phyloP scores from a whole-genome alignment of 2,888 invertebrate species.

The Ferdinandea cuprea region DNA sequence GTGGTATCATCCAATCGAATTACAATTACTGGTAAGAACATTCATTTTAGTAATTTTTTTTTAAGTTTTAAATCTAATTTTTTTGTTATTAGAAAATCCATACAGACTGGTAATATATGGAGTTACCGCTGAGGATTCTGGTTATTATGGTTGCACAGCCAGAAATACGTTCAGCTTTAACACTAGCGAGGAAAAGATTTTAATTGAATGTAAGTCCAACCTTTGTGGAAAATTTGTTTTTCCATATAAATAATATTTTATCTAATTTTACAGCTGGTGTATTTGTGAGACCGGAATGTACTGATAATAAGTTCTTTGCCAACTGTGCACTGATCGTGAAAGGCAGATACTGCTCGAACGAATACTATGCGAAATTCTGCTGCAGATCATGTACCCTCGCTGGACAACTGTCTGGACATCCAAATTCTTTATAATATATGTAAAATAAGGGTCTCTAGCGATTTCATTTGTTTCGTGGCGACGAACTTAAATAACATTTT shows the following conservation, averaged over 20 bases:
- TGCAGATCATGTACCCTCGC: conserved; percentile 96
- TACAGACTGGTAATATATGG: conserved; percentile 88
- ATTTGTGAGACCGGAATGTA: conserved; percentile 91
- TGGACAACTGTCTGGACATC: conserved; percentile 86
- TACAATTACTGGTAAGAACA: conserved; percentile 86
- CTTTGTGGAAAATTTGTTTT: neutral
- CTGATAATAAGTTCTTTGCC: conserved; percentile 94
- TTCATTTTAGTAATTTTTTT: too few species aligned
- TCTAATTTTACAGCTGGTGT: conserved; percentile 80
- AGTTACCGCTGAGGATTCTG: conserved; percentile 88
- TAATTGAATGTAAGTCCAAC: conserved; percentile 88
- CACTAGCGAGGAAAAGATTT: conserved; percentile 87
- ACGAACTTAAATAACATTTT: conserved; percentile 2
- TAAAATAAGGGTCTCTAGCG: conserved; percentile 15
- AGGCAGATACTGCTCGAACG: conserved; percentile 92
- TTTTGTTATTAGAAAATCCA: conserved; percentile 84
- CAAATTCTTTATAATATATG: conserved; percentile 78
- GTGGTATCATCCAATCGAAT: conserved; percentile 85
- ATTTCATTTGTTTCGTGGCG: conserved; percentile 5
- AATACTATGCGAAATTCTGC: conserved; percentile 96
- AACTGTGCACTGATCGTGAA: conserved; percentile 94
- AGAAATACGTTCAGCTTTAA: conserved; percentile 88
- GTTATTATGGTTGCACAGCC: conserved; percentile 92
- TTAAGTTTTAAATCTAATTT: neutral
- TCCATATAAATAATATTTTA: conserved; percentile 24